phyloP scores from a whole-genome alignment of 2,888 invertebrate species.

The Agrotis puta region DNA sequence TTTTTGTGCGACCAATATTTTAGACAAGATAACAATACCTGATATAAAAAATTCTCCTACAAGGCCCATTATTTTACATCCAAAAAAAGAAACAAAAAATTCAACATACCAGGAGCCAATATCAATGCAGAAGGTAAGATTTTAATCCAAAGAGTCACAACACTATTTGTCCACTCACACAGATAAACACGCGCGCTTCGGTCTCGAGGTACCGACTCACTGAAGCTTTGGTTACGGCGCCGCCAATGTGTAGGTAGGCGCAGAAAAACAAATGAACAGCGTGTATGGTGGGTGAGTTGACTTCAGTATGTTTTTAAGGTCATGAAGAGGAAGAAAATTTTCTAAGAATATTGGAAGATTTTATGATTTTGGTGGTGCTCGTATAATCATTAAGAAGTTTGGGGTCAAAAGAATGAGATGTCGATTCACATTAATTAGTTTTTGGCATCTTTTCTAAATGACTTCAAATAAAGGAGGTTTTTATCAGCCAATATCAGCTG shows the following conservation, averaged over 20 bases:
- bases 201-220: constrained; percentile 36
- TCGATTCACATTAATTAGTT: no score
- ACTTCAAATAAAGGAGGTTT: no score
- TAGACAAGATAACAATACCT: neutral
- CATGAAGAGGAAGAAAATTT: neutral
- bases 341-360: neutral
- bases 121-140: neutral
- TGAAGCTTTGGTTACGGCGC: constrained; percentile 35
- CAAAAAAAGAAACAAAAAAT: neutral
- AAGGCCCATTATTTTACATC: neutral
- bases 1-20: neutral
- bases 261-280: constrained; percentile 33
- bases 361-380: no score
- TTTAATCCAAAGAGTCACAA: constrained; percentile 46
- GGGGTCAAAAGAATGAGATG: no score
- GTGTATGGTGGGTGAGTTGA: neutral
- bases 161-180: constrained; percentile 42
- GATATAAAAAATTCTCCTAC: neutral
- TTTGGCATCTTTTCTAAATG: no score
- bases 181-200: constrained; percentile 54
- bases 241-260: neutral
- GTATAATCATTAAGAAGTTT: no score
- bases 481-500: no score
- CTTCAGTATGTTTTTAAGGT: neutral
- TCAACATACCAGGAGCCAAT: constrained; percentile 40